Conservation (phyloP, 2,888 invertebrate genomes). For the Stramonita haemastoma region DNA sequence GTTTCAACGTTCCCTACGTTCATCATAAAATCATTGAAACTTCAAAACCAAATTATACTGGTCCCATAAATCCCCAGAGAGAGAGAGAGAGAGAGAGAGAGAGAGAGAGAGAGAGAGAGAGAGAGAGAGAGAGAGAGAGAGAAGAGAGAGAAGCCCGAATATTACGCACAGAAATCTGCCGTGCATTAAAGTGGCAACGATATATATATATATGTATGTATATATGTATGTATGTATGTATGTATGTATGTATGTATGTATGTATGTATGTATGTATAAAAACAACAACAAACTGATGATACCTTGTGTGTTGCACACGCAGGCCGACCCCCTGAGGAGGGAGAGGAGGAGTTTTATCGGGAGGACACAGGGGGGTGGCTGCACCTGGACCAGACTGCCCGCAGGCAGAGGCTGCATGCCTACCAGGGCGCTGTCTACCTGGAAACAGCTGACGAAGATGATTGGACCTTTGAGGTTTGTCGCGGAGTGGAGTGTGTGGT, state of each 20-base stretch:
- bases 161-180: background rate
- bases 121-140: background rate
- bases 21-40: too few species aligned
- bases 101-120: background rate
- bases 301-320: too few species aligned
- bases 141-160: background rate
- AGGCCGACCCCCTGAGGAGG: constrained; percentile 68
- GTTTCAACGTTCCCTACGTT: too few species aligned
- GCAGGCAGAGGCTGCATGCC: constrained; percentile 67
- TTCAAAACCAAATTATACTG: too few species aligned
- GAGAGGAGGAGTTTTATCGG: constrained; percentile 55
- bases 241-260: too few species aligned
- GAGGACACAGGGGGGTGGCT: constrained; percentile 57
- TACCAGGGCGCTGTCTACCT: constrained; percentile 63
- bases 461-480: constrained; percentile 58
- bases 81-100: constrained; percentile 15
- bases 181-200: too few species aligned
- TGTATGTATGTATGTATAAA: too few species aligned
- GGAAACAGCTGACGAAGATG: constrained; percentile 56
- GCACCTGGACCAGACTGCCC: constrained; percentile 66
- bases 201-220: too few species aligned
- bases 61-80: background rate
- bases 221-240: too few species aligned
- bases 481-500: background rate
- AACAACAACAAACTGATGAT: too few species aligned